Evolutionary conservation across 2,888 invertebrate species (phyloP), one percentile per base, ranked within the genome.

Genomic region (Dione vanillae): DNA sequence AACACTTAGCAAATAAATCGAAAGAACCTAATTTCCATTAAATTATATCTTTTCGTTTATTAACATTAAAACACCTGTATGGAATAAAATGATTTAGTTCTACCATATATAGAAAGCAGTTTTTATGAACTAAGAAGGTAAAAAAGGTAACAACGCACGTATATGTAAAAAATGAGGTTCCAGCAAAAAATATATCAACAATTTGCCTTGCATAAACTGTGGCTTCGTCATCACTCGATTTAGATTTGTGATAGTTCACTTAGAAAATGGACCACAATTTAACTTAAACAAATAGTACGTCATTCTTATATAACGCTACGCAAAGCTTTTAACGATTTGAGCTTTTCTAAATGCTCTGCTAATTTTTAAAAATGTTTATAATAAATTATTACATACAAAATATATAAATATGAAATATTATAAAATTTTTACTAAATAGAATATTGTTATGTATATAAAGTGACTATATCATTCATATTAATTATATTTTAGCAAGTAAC

Each of bases 141-240:
- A 27, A 27, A 27, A 27, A 27, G 27, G 2, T 27, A 27, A 49
- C 2, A 19, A 2, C 35, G 12, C 19, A 14, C 12, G 5, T 11
- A 62, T 62, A 37, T 62, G 19, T 19, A 45, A 65, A 71, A 67
- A 70, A 47, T 52, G 61, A 35, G 41, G 41, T 62, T 62, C 52
- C 43, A 47, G 59, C 40, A 69, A 69, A 67, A 70, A 51, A 49
- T 40, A 41, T 40, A 65, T 19, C 54, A 65, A 67, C 71, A 54
- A 65, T 69, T 71, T 74, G 61, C 45, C 45, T 45, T 61, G 61
- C 61, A 45, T 11, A 12, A 11, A 67, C 65, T 72, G 45, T 65
- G n/a, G 59, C 54, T 54, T 56, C 65, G 74, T 74, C 72, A 74
- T 67, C 69, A 67, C 72, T 62, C 67, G 72, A 74, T 74, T 70